These are phyloP conservation scores for Pasiphila rectangulata DNA, from an alignment of 2,888 invertebrate genomes.

Conservation along the genomic window DNA sequence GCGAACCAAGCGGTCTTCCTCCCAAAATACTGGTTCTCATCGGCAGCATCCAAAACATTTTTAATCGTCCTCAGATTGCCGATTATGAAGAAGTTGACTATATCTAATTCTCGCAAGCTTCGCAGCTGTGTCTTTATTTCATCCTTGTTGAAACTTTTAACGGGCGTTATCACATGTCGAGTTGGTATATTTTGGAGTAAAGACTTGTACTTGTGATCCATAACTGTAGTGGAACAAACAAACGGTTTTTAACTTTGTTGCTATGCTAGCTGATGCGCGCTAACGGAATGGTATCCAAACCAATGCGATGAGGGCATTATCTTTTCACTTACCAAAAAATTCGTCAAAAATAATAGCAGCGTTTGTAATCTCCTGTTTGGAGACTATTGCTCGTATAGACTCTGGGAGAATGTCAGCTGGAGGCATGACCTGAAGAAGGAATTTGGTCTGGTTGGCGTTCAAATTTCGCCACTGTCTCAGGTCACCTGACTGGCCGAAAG, in stretches of 20 bases:
- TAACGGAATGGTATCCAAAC: conserved; percentile 26
- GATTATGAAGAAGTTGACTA: conserved; percentile 93
- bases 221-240: conserved; percentile 82
- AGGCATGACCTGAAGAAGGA: conserved; percentile 90
- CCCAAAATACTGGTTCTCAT: conserved; percentile 88
- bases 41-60: conserved; percentile 85
- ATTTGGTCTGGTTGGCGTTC: conserved; percentile 85
- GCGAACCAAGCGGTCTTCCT: conserved; percentile 94
- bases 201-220: conserved; percentile 97
- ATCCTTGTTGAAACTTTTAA: conserved; percentile 80
- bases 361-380: conserved; percentile 92
- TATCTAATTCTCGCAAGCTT: conserved; percentile 88
- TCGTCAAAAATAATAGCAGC: conserved; percentile 95
- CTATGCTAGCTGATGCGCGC: conserved; percentile 20
- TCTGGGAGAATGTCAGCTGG: conserved; percentile 93
- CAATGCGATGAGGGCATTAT: conserved; percentile 27
- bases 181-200: conserved; percentile 94
- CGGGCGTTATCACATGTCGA: conserved; percentile 90
- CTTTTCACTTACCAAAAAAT: conserved; percentile 84
- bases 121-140: conserved; percentile 85
- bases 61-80: conserved; percentile 87
- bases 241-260: conserved; percentile 31
- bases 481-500: conserved; percentile 92
- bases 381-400: conserved; percentile 89
- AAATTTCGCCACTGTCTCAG: conserved; percentile 90